Evolutionary conservation across 2,113 vertebrate species (phyloP).

Genomic region (Gallinago undulata): DNA sequence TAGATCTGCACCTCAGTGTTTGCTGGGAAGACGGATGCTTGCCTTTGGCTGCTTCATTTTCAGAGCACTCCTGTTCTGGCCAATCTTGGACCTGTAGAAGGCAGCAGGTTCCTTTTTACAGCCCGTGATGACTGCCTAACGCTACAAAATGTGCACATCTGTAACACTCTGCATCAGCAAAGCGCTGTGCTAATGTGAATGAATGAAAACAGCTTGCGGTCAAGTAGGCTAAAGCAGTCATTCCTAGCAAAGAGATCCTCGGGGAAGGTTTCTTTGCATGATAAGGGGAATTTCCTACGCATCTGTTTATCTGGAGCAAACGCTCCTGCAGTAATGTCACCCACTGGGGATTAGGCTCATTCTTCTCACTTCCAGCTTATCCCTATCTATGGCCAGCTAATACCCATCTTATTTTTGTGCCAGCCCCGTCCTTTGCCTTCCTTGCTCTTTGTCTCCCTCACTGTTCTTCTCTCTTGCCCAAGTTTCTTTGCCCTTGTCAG

Average conservation of each 20-base stretch:
- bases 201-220: constrained; percentile 6
- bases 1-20: background rate
- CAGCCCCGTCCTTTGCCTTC: background rate
- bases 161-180: background rate
- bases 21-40: background rate
- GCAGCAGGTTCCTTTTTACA: background rate
- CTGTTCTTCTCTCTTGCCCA: background rate
- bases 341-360: background rate
- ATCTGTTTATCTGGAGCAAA: constrained; percentile 3
- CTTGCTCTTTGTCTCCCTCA: background rate
- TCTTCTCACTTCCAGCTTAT: background rate
- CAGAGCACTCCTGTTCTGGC: background rate
- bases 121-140: background rate
- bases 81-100: background rate
- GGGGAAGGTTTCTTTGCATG: constrained; percentile 10
- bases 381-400: background rate
- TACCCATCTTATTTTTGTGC: background rate
- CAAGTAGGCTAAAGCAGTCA: background rate
- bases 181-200: background rate
- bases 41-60: background rate
- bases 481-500: background rate
- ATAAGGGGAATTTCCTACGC: constrained; percentile 26
- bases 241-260: background rate
- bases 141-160: background rate
- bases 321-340: background rate